phyloP scores from a whole-genome alignment of 2,888 invertebrate species.

The Stramonita haemastoma region DNA sequence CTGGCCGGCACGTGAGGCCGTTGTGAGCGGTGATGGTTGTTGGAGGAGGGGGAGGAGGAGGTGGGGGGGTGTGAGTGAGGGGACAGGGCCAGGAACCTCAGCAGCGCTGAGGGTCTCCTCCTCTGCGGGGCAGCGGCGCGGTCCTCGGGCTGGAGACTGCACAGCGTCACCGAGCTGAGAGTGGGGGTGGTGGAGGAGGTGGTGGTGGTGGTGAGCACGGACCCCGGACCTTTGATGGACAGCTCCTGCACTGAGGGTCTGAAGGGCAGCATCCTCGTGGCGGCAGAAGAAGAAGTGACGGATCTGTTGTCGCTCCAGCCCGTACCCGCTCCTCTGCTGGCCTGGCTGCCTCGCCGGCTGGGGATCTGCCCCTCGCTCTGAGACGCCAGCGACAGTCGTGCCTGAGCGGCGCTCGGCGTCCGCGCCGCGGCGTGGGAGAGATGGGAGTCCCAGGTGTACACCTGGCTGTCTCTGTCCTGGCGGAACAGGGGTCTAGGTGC shows the following conservation, averaged over 20 bases:
- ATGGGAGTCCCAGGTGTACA: constrained; percentile 21
- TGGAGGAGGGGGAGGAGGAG: neutral
- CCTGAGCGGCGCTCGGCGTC: constrained; percentile 23
- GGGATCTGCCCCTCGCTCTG: neutral
- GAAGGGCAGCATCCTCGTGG: constrained; percentile 26
- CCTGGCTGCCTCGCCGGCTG: neutral
- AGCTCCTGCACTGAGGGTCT: constrained; percentile 35
- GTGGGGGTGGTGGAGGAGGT: neutral
- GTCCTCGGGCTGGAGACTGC: neutral
- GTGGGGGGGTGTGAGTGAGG: neutral
- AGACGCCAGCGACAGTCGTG: neutral
- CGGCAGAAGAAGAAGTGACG: neutral
- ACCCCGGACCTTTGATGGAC: neutral
- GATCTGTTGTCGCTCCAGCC: neutral
- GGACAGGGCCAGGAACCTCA: neutral
- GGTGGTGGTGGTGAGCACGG: constrained; percentile 26
- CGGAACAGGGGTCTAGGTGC: neutral
- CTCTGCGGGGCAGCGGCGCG: neutral
- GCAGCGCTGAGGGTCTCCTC: constrained; percentile 11
- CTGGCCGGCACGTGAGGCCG: neutral
- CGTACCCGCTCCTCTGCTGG: neutral
- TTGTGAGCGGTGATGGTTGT: neutral
- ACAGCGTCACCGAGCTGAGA: neutral
- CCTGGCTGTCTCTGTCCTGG: neutral
- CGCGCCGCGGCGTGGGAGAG: neutral